Evolutionary conservation across 2,888 invertebrate genomes (phyloP).

Genomic region (Adineta ricciae): DNA sequence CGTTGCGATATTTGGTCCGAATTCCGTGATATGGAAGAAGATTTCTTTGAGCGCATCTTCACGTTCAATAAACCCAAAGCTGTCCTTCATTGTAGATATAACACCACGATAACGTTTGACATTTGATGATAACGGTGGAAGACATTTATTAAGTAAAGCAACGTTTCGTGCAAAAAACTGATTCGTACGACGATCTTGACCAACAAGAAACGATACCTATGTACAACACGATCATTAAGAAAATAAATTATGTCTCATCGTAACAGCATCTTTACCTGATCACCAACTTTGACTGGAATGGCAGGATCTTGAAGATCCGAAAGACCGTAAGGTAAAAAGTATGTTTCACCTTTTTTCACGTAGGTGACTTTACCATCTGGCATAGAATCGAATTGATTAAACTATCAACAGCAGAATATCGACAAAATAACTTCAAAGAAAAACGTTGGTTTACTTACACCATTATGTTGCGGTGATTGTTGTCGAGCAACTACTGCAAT

Average conservation of each 20-base stretch:
- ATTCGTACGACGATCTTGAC: slow-evolving; percentile 23
- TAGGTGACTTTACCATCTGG: slow-evolving; percentile 75
- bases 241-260: neutral
- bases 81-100: slow-evolving; percentile 90
- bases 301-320: slow-evolving; percentile 82
- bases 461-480: neutral
- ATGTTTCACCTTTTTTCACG: slow-evolving; percentile 92
- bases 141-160: slow-evolving; percentile 53
- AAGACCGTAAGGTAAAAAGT: slow-evolving; percentile 89
- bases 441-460: neutral
- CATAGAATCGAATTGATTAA: neutral
- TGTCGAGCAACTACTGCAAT: slow-evolving; percentile 24
- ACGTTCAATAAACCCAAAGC: slow-evolving; percentile 89
- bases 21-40: slow-evolving; percentile 92
- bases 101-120: slow-evolving; percentile 62
- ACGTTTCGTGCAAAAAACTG: slow-evolving; percentile 20
- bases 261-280: slow-evolving; percentile 68
- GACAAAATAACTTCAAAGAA: neutral
- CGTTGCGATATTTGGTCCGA: slow-evolving; percentile 55
- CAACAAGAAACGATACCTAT: slow-evolving; percentile 4
- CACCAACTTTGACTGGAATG: slow-evolving; percentile 73
- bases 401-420: neutral
- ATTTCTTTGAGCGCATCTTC: slow-evolving; percentile 95
- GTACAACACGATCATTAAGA: too few species aligned
- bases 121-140: neutral